Percentiles rank a stretch among this genome's conserved stretches.
Conservation (phyloP, 2,888 invertebrate genomes). For the Trichacis sp. region DNA sequence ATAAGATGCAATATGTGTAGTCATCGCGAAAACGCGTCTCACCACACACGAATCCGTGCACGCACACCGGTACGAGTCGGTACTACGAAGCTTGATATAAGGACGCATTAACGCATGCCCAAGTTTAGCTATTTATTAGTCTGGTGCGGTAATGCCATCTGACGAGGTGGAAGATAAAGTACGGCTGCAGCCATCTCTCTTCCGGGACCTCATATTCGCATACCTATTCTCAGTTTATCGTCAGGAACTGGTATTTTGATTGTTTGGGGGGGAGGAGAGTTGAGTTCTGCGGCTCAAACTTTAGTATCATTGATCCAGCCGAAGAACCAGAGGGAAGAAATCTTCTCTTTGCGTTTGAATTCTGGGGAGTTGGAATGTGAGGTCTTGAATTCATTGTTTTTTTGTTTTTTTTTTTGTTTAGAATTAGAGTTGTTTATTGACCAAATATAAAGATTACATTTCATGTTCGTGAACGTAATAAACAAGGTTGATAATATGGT, state of each 20-base stretch:
- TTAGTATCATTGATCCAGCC: too few relatives aligned
- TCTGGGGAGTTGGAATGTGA: too few relatives aligned
- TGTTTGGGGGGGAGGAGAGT: background rate
- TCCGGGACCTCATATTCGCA: background rate
- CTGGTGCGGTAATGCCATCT: constrained; percentile 58
- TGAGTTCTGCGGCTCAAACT: background rate
- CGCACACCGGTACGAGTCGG: constrained; percentile 23
- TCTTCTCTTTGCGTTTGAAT: too few relatives aligned
- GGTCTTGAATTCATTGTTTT: too few relatives aligned
- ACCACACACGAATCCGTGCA: constrained; percentile 8
- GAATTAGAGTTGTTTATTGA: too few relatives aligned
- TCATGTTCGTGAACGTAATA: too few relatives aligned
- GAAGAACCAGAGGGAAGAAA: too few relatives aligned
- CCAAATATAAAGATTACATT: too few relatives aligned
- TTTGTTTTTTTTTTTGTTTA: too few relatives aligned
- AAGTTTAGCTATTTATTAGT: constrained; percentile 64
- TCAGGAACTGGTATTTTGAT: constrained; percentile 4
- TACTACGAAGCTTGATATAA: constrained; percentile 51
- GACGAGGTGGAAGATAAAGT: constrained; percentile 53
- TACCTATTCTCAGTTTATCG: constrained; percentile 18
- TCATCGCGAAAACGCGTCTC: constrained; percentile 37
- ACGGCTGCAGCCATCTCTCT: constrained; percentile 16
- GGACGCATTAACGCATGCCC: constrained; percentile 60
- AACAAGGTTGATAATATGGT: too few relatives aligned
- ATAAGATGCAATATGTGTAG: constrained; percentile 44